These are phyloP conservation scores for Pygoscelis antarcticus DNA, from an alignment of 2,113 vertebrate genomes.

Conservation along the genomic window DNA sequence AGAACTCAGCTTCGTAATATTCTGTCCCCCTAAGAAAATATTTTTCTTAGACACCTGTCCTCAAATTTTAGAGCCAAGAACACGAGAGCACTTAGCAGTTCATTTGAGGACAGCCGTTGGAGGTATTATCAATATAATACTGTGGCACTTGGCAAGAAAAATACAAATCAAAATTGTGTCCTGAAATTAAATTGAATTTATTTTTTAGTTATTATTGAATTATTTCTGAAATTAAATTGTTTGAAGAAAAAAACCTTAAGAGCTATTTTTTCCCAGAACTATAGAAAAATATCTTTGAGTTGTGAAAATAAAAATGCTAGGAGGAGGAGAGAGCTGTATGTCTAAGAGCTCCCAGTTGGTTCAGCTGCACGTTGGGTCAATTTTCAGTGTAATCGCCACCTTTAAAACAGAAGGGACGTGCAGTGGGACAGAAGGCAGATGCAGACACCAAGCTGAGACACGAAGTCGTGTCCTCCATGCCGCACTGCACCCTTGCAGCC, in stretches of 20 bases:
- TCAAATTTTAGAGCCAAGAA: background rate
- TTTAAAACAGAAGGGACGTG: background rate
- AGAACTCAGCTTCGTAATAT: background rate
- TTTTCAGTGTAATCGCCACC: background rate
- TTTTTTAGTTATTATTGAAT: background rate
- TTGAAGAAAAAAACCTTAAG: background rate
- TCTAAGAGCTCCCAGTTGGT: background rate
- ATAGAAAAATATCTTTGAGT: background rate
- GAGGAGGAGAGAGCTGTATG: background rate
- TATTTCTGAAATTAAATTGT: background rate
- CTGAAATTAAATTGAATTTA: background rate
- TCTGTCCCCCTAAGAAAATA: conserved; percentile 37
- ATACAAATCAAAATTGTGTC: background rate
- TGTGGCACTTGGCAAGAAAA: background rate
- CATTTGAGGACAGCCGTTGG: background rate
- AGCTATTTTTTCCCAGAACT: background rate
- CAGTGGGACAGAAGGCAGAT: background rate
- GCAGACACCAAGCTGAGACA: background rate
- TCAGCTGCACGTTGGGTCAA: background rate
- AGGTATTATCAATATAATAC: background rate
- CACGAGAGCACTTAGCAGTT: background rate
- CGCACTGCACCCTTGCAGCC: background rate
- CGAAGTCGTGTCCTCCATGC: background rate
- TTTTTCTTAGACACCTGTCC: conserved; percentile 37
- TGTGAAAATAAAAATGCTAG: background rate